Percentiles rank a stretch among this genome's conserved stretches.
Conservation (phyloP, 92 coral and sea anemone species). For the Porites divaricata region DNA sequence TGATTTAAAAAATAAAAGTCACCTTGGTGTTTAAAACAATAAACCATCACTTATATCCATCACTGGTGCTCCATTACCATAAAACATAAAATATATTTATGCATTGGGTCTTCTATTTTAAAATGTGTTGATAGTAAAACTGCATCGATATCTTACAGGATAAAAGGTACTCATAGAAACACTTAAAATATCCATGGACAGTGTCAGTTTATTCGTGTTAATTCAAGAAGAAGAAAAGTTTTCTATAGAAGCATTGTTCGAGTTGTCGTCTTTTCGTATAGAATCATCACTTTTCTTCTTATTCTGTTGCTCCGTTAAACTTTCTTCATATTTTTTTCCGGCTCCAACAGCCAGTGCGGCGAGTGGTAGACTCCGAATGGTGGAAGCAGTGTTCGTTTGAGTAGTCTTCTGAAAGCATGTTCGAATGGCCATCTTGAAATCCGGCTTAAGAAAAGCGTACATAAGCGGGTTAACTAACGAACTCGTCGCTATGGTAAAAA, state of each 20-base stretch:
- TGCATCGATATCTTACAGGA: too few relatives aligned
- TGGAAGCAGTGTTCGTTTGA: not conserved
- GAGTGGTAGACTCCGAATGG: conserved; percentile 21
- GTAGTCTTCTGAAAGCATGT: conserved; percentile 12
- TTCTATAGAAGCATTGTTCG: not conserved
- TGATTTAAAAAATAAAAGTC: too few relatives aligned
- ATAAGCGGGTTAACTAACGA: conserved; percentile 79
- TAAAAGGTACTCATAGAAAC: not conserved
- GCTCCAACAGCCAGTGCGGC: conserved; percentile 5
- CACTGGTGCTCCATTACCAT: too few relatives aligned
- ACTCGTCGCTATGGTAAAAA: conserved; percentile 77
- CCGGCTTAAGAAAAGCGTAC: conserved; percentile 83
- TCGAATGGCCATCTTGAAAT: conserved; percentile 64
- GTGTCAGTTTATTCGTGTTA: not conserved
- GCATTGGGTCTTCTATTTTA: not conserved
- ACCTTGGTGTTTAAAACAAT: too few relatives aligned
- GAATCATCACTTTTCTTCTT: not conserved
- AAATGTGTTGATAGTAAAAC: not conserved
- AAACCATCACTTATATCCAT: too few relatives aligned
- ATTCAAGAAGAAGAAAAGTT: not conserved
- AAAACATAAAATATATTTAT: too few relatives aligned
- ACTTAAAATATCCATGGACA: not conserved
- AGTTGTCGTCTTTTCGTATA: not conserved
- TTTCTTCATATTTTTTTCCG: not conserved
- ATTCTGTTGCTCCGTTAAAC: not conserved